A percentile compares a stretch with the other conserved stretches of the same genome.
Evolutionary conservation across 2,888 invertebrate species (phyloP).

Genomic region (Scaptomyza reducta): DNA sequence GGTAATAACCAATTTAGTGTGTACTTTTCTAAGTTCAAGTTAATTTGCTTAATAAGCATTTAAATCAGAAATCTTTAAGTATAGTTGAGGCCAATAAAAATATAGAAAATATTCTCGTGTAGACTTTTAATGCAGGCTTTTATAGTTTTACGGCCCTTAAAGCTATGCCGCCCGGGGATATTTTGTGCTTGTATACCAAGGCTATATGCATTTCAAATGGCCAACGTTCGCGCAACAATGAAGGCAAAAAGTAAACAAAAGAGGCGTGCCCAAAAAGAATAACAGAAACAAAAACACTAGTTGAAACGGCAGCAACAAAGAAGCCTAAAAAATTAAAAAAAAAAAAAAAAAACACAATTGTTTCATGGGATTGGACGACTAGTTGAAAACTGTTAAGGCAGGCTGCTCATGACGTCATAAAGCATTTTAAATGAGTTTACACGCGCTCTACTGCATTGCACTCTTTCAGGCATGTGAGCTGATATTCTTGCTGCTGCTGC

Average conservation of each 20-base stretch:
- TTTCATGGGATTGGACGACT: slow-evolving; percentile 30
- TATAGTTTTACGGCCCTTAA: slow-evolving; percentile 12
- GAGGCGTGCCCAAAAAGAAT: slow-evolving; percentile 51
- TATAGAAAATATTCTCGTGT: slow-evolving; percentile 3
- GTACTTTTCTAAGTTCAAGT: background rate
- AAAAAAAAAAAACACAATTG: slow-evolving; percentile 38
- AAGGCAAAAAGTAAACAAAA: slow-evolving; percentile 59
- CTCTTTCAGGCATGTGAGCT: slow-evolving; percentile 49
- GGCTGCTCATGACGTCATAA: slow-evolving; percentile 70
- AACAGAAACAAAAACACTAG: slow-evolving; percentile 29
- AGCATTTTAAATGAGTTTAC: slow-evolving; percentile 75
- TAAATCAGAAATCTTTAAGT: background rate
- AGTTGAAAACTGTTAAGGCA: slow-evolving; percentile 43
- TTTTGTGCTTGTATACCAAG: slow-evolving; percentile 46
- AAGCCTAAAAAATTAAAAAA: slow-evolving; percentile 15
- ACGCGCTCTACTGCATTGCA: slow-evolving; percentile 49
- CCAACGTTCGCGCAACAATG: slow-evolving; percentile 64
- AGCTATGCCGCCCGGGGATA: slow-evolving; percentile 31
- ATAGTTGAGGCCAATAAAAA: background rate
- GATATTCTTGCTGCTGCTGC: slow-evolving; percentile 10
- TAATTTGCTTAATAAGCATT: background rate
- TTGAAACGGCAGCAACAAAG: slow-evolving; percentile 27
- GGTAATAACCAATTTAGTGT: background rate
- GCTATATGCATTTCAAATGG: slow-evolving; percentile 72
- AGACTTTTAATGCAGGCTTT: slow-evolving; percentile 20